phyloP scores from a whole-genome alignment of 2,888 invertebrate genomes.

The Heliconius aoede region DNA sequence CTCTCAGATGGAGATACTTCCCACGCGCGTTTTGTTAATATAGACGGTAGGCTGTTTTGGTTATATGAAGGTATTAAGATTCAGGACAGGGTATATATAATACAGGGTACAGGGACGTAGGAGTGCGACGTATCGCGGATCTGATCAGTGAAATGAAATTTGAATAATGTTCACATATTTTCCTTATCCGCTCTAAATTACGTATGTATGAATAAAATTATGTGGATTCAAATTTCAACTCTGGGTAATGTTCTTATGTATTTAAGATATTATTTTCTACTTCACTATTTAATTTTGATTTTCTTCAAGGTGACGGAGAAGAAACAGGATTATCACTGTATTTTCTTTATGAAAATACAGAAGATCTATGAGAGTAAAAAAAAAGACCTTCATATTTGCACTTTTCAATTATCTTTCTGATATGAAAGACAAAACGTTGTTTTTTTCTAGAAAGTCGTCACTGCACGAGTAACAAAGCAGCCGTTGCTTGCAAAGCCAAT shows the following conservation, averaged over 20 bases:
- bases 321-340: background rate
- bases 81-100: constrained; percentile 46
- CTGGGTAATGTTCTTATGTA: too few relatives aligned
- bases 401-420: constrained; percentile 1
- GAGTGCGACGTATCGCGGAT: constrained; percentile 40
- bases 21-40: constrained; percentile 49
- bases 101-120: too few relatives aligned
- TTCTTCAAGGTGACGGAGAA: background rate
- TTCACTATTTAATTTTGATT: too few relatives aligned
- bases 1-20: constrained; percentile 49
- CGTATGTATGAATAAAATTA: background rate
- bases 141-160: constrained; percentile 24
- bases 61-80: constrained; percentile 50
- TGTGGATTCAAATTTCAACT: too few relatives aligned
- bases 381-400: background rate
- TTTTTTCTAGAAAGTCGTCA: constrained; percentile 33
- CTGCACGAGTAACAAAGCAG: constrained; percentile 38
- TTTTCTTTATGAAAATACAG: background rate
- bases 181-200: constrained; percentile 1
- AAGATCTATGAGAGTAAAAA: background rate
- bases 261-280: too few relatives aligned
- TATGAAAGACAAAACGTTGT: background rate
- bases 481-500: constrained; percentile 56
- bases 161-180: constrained; percentile 28
- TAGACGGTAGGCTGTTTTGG: constrained; percentile 47